phyloP scores from a whole-genome alignment of 2,113 vertebrate genomes.

The Myotis lucifugus region DNA sequence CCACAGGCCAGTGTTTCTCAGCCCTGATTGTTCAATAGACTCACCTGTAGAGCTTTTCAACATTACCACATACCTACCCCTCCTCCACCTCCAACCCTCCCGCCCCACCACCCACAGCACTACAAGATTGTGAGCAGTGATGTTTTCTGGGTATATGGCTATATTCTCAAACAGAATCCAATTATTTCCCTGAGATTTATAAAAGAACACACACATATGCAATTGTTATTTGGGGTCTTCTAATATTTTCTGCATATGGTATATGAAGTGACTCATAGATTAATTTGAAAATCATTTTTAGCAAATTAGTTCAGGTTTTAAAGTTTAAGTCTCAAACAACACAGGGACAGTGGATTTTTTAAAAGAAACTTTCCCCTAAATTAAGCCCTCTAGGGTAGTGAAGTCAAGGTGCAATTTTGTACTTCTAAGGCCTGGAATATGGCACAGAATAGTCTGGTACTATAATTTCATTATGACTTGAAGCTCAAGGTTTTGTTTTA shows the following conservation, averaged over 20 bases:
- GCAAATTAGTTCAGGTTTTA: neutral
- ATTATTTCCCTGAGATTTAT: conserved; percentile 4
- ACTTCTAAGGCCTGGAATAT: neutral
- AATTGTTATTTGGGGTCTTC: conserved; percentile 7
- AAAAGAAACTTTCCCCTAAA: neutral
- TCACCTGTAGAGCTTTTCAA: neutral
- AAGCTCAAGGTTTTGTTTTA: conserved; percentile 49
- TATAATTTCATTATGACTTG: conserved; percentile 15
- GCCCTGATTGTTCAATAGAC: neutral
- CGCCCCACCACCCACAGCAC: neutral
- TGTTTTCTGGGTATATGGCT: conserved; percentile 1
- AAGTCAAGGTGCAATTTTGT: neutral
- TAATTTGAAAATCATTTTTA: neutral
- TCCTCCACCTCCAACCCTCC: neutral
- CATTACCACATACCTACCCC: neutral
- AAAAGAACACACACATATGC: neutral
- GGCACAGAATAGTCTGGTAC: neutral
- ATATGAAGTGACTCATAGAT: neutral
- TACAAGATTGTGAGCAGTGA: neutral
- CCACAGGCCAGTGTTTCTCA: neutral
- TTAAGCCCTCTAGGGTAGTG: neutral
- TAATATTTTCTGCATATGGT: neutral
- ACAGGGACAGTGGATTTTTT: neutral
- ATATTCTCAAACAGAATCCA: conserved; percentile 23
- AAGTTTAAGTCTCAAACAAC: neutral